Percentiles rank a stretch among this genome's conserved stretches.
Conservation (phyloP, 2,888 invertebrate genomes). For the Campopleginae sp. region DNA sequence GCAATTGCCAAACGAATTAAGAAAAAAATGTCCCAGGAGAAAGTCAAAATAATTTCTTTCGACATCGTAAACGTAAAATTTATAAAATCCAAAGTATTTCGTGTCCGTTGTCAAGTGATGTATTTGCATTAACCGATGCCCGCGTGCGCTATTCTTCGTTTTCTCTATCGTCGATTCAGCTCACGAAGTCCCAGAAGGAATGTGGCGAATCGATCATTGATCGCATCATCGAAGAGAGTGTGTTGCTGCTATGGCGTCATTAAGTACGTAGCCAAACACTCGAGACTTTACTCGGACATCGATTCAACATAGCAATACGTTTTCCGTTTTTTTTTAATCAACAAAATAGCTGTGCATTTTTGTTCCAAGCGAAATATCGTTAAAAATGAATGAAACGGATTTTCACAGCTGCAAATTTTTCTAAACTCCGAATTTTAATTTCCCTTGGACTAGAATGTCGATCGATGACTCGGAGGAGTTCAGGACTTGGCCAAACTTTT, state of each 20-base stretch:
- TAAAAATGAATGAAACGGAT: not conserved
- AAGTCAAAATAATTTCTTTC: too few relatives aligned
- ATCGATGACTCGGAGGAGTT: not conserved
- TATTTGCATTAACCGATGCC: constrained; percentile 52
- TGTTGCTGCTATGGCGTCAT: constrained; percentile 49
- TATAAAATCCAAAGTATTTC: not conserved
- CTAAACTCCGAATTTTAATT: not conserved
- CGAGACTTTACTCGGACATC: constrained; percentile 5
- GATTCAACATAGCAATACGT: not conserved
- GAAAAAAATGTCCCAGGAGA: too few relatives aligned
- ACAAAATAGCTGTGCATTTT: not conserved
- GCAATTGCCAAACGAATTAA: too few relatives aligned
- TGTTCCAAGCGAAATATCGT: not conserved
- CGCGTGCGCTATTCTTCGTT: constrained; percentile 26
- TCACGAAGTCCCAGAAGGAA: constrained; percentile 68
- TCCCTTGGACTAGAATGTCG: not conserved
- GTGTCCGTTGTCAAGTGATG: constrained; percentile 11
- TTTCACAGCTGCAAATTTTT: not conserved
- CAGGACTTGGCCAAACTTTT: not conserved
- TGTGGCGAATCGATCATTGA: constrained; percentile 74
- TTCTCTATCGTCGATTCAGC: constrained; percentile 69
- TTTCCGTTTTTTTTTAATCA: not conserved
- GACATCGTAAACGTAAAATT: not conserved
- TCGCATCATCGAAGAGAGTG: constrained; percentile 67
- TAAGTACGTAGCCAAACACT: constrained; percentile 23